Percentiles rank a stretch among this genome's conserved stretches.
Conservation (phyloP, 2,113 vertebrate genomes). For the Eudyptes chrysolophus region DNA sequence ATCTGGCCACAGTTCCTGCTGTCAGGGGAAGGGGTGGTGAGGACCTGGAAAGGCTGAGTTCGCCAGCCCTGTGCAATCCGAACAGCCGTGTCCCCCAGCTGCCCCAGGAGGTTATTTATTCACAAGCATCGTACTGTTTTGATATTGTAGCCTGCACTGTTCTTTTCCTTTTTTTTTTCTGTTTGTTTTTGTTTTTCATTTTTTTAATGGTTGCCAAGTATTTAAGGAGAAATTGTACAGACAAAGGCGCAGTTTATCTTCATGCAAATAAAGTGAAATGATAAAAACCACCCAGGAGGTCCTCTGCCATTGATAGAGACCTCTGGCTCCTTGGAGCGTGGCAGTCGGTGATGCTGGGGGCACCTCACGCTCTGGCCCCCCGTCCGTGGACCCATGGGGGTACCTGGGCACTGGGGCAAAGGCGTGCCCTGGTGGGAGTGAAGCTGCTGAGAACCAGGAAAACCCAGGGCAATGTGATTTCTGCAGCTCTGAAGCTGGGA, state of each 20-base stretch:
- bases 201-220: conserved; percentile 32
- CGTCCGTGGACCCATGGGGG: background rate
- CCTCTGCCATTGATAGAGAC: background rate
- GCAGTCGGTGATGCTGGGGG: background rate
- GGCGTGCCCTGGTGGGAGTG: background rate
- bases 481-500: background rate
- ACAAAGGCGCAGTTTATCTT: background rate
- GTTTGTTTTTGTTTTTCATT: background rate
- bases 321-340: background rate
- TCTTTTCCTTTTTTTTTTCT: background rate
- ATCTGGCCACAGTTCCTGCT: background rate
- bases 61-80: background rate
- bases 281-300: background rate
- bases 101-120: conserved; percentile 57
- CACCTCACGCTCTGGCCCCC: accelerated
- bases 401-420: background rate
- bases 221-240: conserved; percentile 62
- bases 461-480: background rate
- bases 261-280: conserved; percentile 59
- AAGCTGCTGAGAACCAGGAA: background rate
- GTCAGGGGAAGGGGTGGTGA: background rate
- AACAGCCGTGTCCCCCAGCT: background rate
- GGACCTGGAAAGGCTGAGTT: background rate
- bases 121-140: conserved; percentile 38
- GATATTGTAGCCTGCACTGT: conserved; percentile 40